phyloP scores from a whole-genome alignment of 2,888 invertebrate species.

The Netelia inedita region DNA sequence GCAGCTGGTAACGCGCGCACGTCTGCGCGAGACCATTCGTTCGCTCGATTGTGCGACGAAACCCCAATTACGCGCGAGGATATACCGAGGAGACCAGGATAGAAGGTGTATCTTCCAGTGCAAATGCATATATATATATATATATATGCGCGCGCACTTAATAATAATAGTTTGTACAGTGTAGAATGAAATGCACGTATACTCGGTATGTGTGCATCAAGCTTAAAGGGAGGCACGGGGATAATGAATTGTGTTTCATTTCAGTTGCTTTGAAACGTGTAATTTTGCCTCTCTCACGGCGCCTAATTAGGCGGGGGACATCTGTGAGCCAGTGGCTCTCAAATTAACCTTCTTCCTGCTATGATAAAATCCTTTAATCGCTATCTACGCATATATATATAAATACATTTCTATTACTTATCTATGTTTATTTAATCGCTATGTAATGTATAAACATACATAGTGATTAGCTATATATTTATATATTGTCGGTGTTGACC shows the following conservation, averaged over 20 bases:
- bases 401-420: background rate
- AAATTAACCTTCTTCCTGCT: conserved; percentile 38
- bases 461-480: background rate
- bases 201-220: conserved; percentile 70
- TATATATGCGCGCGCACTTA: background rate
- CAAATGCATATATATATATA: conserved; percentile 15
- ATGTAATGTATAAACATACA: background rate
- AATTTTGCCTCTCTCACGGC: conserved; percentile 78
- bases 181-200: conserved; percentile 4
- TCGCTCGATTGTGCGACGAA: conserved; percentile 59
- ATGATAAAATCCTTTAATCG: conserved; percentile 7
- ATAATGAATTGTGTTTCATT: conserved; percentile 84
- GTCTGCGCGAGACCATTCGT: background rate
- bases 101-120: background rate
- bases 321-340: conserved; percentile 80
- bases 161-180: conserved; percentile 8
- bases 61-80: conserved; percentile 62
- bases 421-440: background rate
- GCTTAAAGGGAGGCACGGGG: conserved; percentile 75
- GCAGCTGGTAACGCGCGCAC: conserved; percentile 58
- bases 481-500: background rate
- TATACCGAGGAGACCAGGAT: conserved; percentile 7
- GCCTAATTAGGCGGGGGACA: conserved; percentile 83
- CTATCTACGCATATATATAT: background rate
- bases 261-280: conserved; percentile 82